These are phyloP conservation scores for Drosophila leonis DNA, from an alignment of 2,888 invertebrate species.

Conservation along the genomic window DNA sequence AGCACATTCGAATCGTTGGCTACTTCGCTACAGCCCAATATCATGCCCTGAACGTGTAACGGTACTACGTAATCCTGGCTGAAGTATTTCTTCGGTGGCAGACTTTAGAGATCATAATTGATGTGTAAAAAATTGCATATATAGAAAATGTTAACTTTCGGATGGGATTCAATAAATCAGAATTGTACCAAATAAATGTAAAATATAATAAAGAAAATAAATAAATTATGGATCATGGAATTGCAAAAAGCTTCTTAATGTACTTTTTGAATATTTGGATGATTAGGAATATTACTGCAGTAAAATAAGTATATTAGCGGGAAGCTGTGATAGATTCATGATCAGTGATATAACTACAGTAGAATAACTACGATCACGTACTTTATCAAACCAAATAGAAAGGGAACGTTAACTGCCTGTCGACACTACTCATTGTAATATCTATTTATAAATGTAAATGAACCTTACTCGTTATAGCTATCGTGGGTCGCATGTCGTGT, in stretches of 20 bases:
- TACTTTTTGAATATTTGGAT: too few species aligned
- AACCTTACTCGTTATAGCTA: conserved; percentile 52
- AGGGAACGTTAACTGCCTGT: not conserved
- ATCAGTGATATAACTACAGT: too few species aligned
- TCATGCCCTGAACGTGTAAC: conserved; percentile 59
- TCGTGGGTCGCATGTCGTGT: conserved; percentile 48
- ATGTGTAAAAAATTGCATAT: not conserved
- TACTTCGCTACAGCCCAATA: conserved; percentile 50
- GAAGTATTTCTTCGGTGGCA: conserved; percentile 52
- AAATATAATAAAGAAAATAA: too few species aligned
- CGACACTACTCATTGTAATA: not conserved
- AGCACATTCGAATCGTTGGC: conserved; percentile 53
- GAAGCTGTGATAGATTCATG: not conserved
- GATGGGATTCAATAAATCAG: too few species aligned
- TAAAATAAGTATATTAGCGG: not conserved
- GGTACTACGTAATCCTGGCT: conserved; percentile 59
- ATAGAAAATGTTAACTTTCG: not conserved
- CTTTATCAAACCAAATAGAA: too few species aligned
- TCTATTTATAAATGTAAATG: not conserved
- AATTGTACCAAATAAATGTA: not conserved
- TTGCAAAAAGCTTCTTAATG: too few species aligned
- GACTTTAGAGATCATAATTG: conserved; percentile 23
- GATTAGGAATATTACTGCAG: not conserved
- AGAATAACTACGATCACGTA: too few species aligned
- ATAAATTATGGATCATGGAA: too few species aligned